phyloP scores from a whole-genome alignment of 2,888 invertebrate species.

The Scaptomyza parva region DNA sequence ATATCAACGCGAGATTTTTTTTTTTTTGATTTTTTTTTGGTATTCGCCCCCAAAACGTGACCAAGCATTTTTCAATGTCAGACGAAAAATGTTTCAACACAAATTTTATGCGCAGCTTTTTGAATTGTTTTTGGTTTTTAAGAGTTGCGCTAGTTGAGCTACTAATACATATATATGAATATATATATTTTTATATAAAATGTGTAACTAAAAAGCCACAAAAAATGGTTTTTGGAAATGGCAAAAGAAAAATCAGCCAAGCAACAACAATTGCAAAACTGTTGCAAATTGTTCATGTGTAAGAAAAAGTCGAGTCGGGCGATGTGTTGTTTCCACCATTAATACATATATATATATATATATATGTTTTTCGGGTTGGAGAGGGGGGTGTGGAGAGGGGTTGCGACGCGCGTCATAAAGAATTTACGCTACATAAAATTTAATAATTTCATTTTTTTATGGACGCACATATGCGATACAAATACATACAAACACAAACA shows the following conservation, averaged over 20 bases:
- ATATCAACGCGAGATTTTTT: conserved; percentile 13
- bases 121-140: conserved; percentile 4
- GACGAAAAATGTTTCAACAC: conserved; percentile 78
- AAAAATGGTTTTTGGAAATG: conserved; percentile 8
- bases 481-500: conserved; percentile 26
- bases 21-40: conserved; percentile 1
- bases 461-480: conserved; percentile 47
- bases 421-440: conserved; percentile 84
- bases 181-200: conserved; percentile 12
- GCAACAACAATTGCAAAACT: conserved; percentile 18
- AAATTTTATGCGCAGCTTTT: conserved; percentile 51
- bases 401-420: conserved; percentile 70
- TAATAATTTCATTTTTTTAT: conserved; percentile 81
- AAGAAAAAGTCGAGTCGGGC: conserved; percentile 49
- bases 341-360: too few relatives aligned
- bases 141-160: conserved; percentile 38
- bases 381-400: background rate
- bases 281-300: conserved; percentile 72
- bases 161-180: conserved; percentile 48
- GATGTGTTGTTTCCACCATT: conserved; percentile 16
- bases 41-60: conserved; percentile 83
- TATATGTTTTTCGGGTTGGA: conserved; percentile 5
- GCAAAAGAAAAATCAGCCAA: background rate
- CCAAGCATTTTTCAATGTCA: conserved; percentile 85
- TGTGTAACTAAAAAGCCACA: conserved; percentile 34